Evolutionary conservation across 2,797 vertebrate species (phyloP).

Genomic region (Sebastes hubbsi): DNA sequence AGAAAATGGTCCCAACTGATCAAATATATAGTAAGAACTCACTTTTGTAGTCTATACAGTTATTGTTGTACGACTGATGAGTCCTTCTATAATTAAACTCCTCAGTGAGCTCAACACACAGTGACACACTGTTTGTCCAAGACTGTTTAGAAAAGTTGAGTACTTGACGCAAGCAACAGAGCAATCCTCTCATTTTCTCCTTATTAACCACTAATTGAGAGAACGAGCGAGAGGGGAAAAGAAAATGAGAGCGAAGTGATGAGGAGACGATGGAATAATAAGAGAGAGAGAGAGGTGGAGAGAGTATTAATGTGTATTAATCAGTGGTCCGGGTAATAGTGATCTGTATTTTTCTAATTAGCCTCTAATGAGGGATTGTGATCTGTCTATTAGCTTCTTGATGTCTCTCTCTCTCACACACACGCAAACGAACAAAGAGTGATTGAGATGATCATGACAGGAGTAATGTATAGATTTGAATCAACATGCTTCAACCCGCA

Average conservation of each 20-base stretch:
- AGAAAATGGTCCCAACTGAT: neutral
- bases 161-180: constrained; percentile 51
- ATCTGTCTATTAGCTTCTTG: constrained; percentile 66
- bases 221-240: constrained; percentile 41
- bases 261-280: constrained; percentile 46
- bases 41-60: neutral
- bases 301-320: constrained; percentile 70
- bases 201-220: constrained; percentile 78
- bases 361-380: constrained; percentile 67
- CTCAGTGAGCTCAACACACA: constrained; percentile 14
- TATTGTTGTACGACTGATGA: constrained; percentile 1
- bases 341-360: constrained; percentile 77
- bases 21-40: neutral
- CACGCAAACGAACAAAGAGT: neutral
- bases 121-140: constrained; percentile 49
- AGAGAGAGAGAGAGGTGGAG: constrained; percentile 17
- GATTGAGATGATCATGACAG: neutral
- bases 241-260: constrained; percentile 54
- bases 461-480: constrained; percentile 9
- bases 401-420: constrained; percentile 19
- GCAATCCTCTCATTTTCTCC: constrained; percentile 68
- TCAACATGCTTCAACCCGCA: neutral
- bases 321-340: constrained; percentile 73
- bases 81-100: constrained; percentile 46
- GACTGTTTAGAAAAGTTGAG: constrained; percentile 61